phyloP scores from a whole-genome alignment of 1,140 invertebrate genomes.

The Drosophila lini region DNA sequence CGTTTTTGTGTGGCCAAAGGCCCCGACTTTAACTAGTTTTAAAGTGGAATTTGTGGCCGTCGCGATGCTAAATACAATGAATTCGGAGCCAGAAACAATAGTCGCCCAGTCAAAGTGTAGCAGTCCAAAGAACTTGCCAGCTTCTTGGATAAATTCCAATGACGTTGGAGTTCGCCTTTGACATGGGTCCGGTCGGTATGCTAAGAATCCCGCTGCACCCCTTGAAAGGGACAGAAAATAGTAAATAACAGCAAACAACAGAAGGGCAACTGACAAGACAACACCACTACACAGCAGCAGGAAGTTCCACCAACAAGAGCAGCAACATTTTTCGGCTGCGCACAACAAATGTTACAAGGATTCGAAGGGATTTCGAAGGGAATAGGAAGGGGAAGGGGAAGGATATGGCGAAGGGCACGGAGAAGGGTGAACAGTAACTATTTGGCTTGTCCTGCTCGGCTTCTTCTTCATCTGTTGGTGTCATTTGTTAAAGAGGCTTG shows the following conservation, averaged over 20 bases:
- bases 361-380: constrained; percentile 13
- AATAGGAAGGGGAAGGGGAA: not conserved
- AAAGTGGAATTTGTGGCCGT: constrained; percentile 40
- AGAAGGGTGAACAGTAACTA: constrained; percentile 53
- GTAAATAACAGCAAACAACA: constrained; percentile 73
- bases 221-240: constrained; percentile 66
- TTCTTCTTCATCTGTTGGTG: constrained; percentile 72
- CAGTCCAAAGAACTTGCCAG: constrained; percentile 1
- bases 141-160: constrained; percentile 22
- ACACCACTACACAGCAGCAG: constrained; percentile 18
- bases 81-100: constrained; percentile 23
- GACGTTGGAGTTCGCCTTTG: constrained; percentile 23
- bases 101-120: not conserved
- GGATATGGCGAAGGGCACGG: not conserved
- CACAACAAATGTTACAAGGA: constrained; percentile 74
- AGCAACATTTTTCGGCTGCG: constrained; percentile 73
- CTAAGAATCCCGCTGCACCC: constrained; percentile 22
- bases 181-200: constrained; percentile 42
- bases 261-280: constrained; percentile 49
- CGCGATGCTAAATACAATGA: constrained; percentile 7
- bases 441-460: constrained; percentile 54
- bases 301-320: constrained; percentile 43
- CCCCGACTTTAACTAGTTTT: constrained; percentile 39
- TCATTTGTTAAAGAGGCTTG: constrained; percentile 84
- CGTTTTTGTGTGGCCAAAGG: constrained; percentile 7